These are phyloP conservation scores for Tursiops truncatus DNA, from an alignment of 2,113 vertebrate species.

Conservation along the genomic window DNA sequence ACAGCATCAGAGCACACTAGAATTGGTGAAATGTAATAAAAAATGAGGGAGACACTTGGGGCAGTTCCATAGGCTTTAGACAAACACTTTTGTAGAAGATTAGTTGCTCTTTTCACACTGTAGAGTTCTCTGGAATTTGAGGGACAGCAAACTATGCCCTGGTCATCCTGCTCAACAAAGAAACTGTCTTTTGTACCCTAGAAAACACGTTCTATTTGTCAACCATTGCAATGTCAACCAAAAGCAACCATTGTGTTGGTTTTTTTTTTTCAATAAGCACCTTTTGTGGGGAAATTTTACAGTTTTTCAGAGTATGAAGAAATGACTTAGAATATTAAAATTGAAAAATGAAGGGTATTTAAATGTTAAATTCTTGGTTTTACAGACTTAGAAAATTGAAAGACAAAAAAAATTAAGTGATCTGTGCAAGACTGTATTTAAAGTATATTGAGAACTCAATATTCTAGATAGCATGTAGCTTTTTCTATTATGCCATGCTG, in stretches of 20 bases:
- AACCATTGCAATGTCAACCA: neutral
- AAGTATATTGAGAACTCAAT: neutral
- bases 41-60: neutral
- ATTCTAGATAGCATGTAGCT: neutral
- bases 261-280: neutral
- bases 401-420: neutral
- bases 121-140: neutral
- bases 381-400: neutral
- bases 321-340: neutral
- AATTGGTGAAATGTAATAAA: neutral
- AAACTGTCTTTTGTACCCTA: neutral
- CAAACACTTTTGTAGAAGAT: neutral
- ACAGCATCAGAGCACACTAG: neutral
- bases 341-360: neutral
- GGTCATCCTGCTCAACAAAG: neutral
- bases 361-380: constrained; percentile 32
- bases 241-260: neutral
- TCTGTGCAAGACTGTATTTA: neutral
- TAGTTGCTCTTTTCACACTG: neutral
- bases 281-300: neutral
- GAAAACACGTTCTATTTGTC: neutral
- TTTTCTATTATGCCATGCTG: neutral
- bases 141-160: neutral
- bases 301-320: neutral
- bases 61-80: neutral